phyloP scores from a whole-genome alignment of 2,113 vertebrate species.

The Sus scrofa region T2T-Sscrofa CM000824.6:136778001-136778500 shows the following conservation, averaged over 20 bases:
- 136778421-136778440: background rate
- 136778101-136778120: background rate
- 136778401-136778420: background rate
- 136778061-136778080: background rate
- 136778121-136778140: background rate
- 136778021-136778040: background rate
- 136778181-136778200: background rate
- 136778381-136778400: background rate
- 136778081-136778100: background rate
- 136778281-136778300: background rate
- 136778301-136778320: background rate
- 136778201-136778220: background rate
- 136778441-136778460: background rate
- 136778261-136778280: background rate
- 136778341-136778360: background rate
- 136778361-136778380: background rate
- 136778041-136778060: background rate
- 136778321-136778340: background rate
- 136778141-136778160: background rate
- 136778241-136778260: constrained; percentile 17
- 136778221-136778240: background rate
- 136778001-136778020: background rate
- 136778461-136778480: too few species aligned
- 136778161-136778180: background rate
- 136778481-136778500: too few species aligned